Percentiles rank a stretch among this genome's conserved stretches.
These are phyloP conservation scores for Danio kyathit DNA, from an alignment of 2,797 vertebrate genomes.

Conservation along the genomic window DNA sequence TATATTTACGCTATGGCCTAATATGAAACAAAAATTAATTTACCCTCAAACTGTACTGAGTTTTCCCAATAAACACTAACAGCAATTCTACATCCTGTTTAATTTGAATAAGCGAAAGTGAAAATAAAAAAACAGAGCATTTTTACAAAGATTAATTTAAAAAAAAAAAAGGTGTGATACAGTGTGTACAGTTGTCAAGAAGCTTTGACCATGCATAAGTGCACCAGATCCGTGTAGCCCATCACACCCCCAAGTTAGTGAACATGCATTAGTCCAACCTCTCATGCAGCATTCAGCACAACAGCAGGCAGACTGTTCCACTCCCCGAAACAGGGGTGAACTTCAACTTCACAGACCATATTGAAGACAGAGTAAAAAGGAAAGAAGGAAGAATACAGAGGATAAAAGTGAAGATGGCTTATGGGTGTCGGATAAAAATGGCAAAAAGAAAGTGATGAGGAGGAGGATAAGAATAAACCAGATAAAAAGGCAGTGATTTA, in stretches of 20 bases:
- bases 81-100: background rate
- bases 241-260: conserved; percentile 64
- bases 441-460: conserved; percentile 8
- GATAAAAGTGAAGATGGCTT: conserved; percentile 25
- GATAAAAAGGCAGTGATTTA: conserved; percentile 33
- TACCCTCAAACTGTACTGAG: background rate
- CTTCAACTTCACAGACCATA: conserved; percentile 73
- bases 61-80: background rate
- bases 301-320: conserved; percentile 72
- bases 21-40: background rate
- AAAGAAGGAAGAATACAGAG: conserved; percentile 35
- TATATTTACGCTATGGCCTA: background rate
- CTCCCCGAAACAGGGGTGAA: conserved; percentile 69
- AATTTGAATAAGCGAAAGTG: background rate
- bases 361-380: conserved; percentile 69
- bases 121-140: background rate
- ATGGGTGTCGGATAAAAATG: conserved; percentile 46
- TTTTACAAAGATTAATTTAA: background rate
- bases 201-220: conserved; percentile 74
- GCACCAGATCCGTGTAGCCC: conserved; percentile 49
- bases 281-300: conserved; percentile 83
- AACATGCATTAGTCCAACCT: conserved; percentile 80
- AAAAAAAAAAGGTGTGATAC: conserved; percentile 65
- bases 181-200: conserved; percentile 62
- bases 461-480: conserved; percentile 35